These are phyloP conservation scores for Caenorhabditis macrosperma DNA, from an alignment of 2,888 invertebrate species.

Conservation along the genomic window DNA sequence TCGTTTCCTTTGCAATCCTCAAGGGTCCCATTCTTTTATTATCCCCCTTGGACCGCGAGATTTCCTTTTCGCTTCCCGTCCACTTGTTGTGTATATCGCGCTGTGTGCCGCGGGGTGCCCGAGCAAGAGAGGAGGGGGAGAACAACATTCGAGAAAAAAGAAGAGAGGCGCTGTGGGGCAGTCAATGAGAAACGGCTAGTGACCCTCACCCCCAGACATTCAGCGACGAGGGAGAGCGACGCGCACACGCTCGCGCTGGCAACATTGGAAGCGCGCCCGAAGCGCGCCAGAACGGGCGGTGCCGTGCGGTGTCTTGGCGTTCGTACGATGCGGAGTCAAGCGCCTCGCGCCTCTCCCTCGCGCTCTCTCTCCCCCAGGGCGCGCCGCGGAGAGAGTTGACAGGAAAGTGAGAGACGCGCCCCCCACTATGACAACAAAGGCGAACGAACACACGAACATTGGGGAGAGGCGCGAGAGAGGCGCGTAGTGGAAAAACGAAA, in stretches of 20 bases:
- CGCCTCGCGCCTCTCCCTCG: constrained; percentile 39
- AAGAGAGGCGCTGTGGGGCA: background rate
- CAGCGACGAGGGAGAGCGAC: too few relatives aligned
- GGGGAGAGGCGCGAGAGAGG: too few relatives aligned
- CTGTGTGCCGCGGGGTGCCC: background rate
- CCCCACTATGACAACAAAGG: constrained; percentile 48
- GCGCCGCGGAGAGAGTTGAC: background rate
- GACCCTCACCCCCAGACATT: background rate
- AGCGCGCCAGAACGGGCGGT: constrained; percentile 42
- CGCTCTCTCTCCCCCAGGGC: constrained; percentile 6
- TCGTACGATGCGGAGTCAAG: constrained; percentile 55
- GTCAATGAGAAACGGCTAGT: background rate
- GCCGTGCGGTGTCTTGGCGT: constrained; percentile 51
- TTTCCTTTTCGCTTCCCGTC: background rate
- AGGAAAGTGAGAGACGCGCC: constrained; percentile 10
- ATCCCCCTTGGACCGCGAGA: background rate
- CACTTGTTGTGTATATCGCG: background rate
- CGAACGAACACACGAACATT: constrained; percentile 49
- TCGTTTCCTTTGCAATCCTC: background rate
- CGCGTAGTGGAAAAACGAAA: constrained; percentile 18
- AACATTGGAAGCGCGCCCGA: constrained; percentile 12
- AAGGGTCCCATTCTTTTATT: background rate
- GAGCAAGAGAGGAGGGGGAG: background rate
- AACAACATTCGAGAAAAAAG: background rate
- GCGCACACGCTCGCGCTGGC: constrained; percentile 7